Percentiles rank a stretch among this genome's conserved stretches.
Conservation (phyloP, 1,140 invertebrate genomes). For the Sycobia sp. region DNA sequence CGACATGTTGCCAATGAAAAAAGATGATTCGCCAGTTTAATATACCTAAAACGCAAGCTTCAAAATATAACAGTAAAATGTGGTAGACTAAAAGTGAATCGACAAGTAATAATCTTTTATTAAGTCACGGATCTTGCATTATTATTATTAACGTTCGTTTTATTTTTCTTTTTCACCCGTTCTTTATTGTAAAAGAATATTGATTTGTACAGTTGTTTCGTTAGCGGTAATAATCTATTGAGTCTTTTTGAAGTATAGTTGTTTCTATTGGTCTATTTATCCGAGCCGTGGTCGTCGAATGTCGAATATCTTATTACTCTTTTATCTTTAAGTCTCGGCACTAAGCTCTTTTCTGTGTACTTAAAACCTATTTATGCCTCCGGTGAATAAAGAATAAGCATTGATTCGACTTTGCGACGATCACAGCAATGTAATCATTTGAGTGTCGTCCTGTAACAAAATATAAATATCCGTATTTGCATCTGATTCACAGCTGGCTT, state of each 20-base stretch:
- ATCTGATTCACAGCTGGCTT: constrained; percentile 55
- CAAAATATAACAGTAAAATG: constrained; percentile 21
- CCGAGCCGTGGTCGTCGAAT: constrained; percentile 47
- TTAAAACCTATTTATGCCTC: constrained; percentile 20
- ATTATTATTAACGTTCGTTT: constrained; percentile 33
- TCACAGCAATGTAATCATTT: constrained; percentile 49
- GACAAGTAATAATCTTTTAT: constrained; percentile 25
- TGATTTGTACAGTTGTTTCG: constrained; percentile 60
- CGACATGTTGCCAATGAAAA: constrained; percentile 21
- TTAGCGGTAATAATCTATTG: constrained; percentile 61
- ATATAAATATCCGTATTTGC: constrained; percentile 61
- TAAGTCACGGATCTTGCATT: constrained; percentile 33
- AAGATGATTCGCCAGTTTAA: constrained; percentile 30
- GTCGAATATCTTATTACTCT: constrained; percentile 26
- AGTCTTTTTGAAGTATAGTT: constrained; percentile 64
- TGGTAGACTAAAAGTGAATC: constrained; percentile 24
- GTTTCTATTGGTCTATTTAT: constrained; percentile 63
- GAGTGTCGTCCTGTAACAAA: constrained; percentile 61
- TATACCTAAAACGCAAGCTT: constrained; percentile 25
- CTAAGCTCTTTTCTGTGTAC: constrained; percentile 27
- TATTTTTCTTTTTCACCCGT: constrained; percentile 33
- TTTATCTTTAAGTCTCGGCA: constrained; percentile 23
- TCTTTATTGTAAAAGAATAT: constrained; percentile 61
- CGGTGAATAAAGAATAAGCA: constrained; percentile 17
- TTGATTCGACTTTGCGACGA: constrained; percentile 38